Evolutionary conservation across 2,797 vertebrate species (phyloP).

Genomic region (Rhynchonycteris naso): DNA sequence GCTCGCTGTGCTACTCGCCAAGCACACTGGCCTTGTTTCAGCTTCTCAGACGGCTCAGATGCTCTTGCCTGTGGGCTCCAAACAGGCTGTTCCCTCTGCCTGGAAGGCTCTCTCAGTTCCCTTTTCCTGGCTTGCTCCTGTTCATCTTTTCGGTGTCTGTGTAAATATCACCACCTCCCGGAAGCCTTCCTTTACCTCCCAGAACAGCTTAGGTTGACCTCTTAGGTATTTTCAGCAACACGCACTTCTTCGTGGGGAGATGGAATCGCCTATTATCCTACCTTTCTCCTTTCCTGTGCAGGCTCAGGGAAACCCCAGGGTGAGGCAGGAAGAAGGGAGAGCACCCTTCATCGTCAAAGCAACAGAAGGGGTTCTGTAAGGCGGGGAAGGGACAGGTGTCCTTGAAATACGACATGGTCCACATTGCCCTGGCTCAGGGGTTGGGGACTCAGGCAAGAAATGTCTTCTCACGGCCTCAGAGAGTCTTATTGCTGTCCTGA

Average conservation of each 20-base stretch:
- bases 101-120: not conserved
- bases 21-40: not conserved
- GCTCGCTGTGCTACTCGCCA: not conserved
- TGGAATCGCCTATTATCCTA: not conserved
- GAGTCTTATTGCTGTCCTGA: not conserved
- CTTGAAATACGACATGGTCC: not conserved
- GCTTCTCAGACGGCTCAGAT: not conserved
- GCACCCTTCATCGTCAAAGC: not conserved
- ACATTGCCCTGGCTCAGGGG: accelerated
- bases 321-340: not conserved
- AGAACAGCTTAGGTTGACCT: not conserved
- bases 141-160: not conserved
- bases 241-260: not conserved
- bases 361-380: not conserved
- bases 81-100: not conserved
- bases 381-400: not conserved
- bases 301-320: not conserved
- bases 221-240: not conserved
- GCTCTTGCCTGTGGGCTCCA: not conserved
- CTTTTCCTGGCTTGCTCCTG: not conserved
- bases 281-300: accelerated
- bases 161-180: slow-evolving; percentile 32
- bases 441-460: not conserved
- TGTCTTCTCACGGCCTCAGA: not conserved
- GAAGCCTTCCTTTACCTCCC: slow-evolving; percentile 34